Base-by-base conservation (phyloP, 1,140 invertebrate genomes). In the Drosophila varians region DNA sequence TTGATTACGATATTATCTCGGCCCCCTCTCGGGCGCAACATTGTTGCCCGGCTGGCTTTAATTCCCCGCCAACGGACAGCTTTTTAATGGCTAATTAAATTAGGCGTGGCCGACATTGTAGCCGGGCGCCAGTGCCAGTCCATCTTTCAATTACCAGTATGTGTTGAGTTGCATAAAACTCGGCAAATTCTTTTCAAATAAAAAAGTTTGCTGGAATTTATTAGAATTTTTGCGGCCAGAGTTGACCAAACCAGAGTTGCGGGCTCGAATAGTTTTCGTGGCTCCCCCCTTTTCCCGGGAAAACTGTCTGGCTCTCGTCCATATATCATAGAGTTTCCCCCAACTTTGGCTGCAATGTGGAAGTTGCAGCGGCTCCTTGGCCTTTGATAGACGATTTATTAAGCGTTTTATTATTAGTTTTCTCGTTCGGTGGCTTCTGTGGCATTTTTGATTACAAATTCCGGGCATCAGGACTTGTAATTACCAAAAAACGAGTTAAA, bases 391-490 rank as follows among this genome's bases (percentile, higher is more conserved):
- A 84, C 80, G 80, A 84, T 84, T 84, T 84, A 84, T 84, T 84
- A 84, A 84, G 80, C 80, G 80, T 80, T 72, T 84, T 84, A 80
- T 84, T 84, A 84, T 84, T 84, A 84, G 80, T 84, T 84, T 84
- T 71, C 80, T 76, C 69, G 70, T 49, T 74, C 64, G 72, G 54
- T 84, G 80, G 80, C 76, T 84, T 80, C 76, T 77, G 54, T 61
- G 66, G 55, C 52, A 77, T 66, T 84, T 84, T 84, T 86, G 80
- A 84, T 84, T 84, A 86, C 80, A 86, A 84, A 84, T 84, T 84
- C 80, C 80, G 47, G 69, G 48, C 69, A 58, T 34, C 53, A 77
- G 54, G 28, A 60, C 66, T 46, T 57, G 72, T 57, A 86, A 75
- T 68, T 84, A 79, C 72, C 62, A 66, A 66, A 66, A n/a, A 66